These are phyloP conservation scores for Lanius ludovicianus DNA, from an alignment of 2,113 vertebrate genomes.

Conservation along the genomic window DNA sequence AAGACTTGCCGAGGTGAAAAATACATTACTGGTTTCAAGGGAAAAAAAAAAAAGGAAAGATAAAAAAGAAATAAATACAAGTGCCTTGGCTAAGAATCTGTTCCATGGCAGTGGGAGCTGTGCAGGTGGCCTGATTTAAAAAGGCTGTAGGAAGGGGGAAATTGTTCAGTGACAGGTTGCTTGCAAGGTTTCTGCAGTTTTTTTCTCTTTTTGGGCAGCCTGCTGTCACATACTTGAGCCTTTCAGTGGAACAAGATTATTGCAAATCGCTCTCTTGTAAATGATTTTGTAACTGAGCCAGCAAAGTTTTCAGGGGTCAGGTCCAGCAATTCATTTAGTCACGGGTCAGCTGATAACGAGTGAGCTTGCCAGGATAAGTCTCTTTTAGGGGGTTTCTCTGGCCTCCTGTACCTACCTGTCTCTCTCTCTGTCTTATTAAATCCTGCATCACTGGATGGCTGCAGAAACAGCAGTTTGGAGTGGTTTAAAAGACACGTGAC, in stretches of 20 bases:
- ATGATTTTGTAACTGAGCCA: conserved; percentile 51
- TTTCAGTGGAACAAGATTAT: conserved; percentile 48
- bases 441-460: neutral
- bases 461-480: neutral
- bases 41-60: neutral
- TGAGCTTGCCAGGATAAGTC: conserved; percentile 41
- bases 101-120: neutral
- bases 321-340: conserved; percentile 45
- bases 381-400: neutral
- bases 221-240: conserved; percentile 18
- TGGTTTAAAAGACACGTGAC: neutral
- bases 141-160: neutral
- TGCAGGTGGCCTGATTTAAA: neutral
- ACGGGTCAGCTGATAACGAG: conserved; percentile 44
- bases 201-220: neutral
- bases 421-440: neutral
- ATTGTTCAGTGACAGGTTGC: neutral
- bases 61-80: neutral
- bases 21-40: neutral
- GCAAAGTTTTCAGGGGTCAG: conserved; percentile 38
- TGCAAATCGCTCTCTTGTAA: conserved; percentile 44
- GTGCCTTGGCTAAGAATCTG: neutral
- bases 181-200: neutral
- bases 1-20: conserved; percentile 86
- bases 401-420: conserved; percentile 24